Evolutionary conservation across 2,797 vertebrate species (phyloP), one percentile per base, ranked within the genome.

Genomic region (Pseudochromis fuscus): DNA sequence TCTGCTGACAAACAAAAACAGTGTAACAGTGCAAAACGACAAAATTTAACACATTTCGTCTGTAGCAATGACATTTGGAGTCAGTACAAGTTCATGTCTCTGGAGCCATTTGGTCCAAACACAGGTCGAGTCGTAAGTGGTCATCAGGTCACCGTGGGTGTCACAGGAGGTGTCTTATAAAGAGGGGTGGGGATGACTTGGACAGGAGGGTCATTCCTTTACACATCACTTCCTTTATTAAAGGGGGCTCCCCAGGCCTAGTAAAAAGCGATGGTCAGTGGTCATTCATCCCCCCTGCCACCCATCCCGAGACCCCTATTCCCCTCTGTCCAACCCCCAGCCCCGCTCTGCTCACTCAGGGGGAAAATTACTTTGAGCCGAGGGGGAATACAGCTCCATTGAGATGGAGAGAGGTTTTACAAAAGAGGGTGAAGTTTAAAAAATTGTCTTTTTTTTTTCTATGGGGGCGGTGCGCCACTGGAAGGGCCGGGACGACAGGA

Each of bases 351-450:
- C 84, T 90, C 85, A 85, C 68, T 90, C 88, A 89, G 53, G 88
- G 81, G 81, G 88, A 89, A 92, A 92, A 92, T 91, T 76, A 90
- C 82, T 89, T 85, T 70, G 79, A 88, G 86, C 60, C 5, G n/a
- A n/a, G 2, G 56, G 83, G 75, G 79, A 78, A 76, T 82, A 84
- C 69, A 71, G 68, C 80, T 83, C 88, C 86, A 91, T 92, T 92
- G 87, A 92, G 67, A 86, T 82, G 85, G 82, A 87, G 86, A 91
- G 77, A 85, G 59, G 83, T 23, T 61, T 13, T 67, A 92, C 83
- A 92, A 91, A 87, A 72, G 86, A 84, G 85, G 59, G 57, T 88
- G 81, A 92, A 89, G 88, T 91, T 89, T 89, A 84, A 89, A 88
- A 91, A 92, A 91, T 89, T 57, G 81, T 84, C 79, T 83, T 80